phyloP scores from a whole-genome alignment of 2,888 invertebrate genomes.

The Apomyelois bistriatella region DNA sequence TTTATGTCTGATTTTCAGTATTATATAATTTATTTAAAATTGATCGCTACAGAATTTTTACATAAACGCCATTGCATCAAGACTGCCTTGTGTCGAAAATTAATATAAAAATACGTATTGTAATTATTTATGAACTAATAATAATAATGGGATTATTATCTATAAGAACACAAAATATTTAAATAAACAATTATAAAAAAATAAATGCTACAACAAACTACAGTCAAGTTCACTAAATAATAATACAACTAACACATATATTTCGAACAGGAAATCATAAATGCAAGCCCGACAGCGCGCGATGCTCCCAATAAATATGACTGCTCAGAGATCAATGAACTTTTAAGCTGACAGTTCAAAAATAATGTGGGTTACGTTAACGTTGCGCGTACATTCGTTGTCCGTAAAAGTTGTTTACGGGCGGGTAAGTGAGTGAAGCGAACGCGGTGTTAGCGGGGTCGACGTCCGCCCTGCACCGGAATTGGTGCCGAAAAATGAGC shows the following conservation, averaged over 20 bases:
- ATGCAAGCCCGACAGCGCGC: slow-evolving; percentile 50
- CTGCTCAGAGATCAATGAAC: slow-evolving; percentile 70
- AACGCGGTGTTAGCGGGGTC: slow-evolving; percentile 48
- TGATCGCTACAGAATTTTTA: too few relatives aligned
- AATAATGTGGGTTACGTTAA: slow-evolving; percentile 79
- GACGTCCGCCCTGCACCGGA: slow-evolving; percentile 61
- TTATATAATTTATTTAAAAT: too few relatives aligned
- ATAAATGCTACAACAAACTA: neutral
- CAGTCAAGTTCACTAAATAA: slow-evolving; percentile 45
- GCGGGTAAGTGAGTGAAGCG: slow-evolving; percentile 22
- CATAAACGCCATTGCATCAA: too few relatives aligned
- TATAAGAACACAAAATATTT: too few relatives aligned
- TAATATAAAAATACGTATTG: too few relatives aligned
- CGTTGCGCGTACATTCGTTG: slow-evolving; percentile 75
- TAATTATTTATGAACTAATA: too few relatives aligned
- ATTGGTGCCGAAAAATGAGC: slow-evolving; percentile 75
- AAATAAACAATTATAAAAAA: neutral
- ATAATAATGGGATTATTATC: too few relatives aligned
- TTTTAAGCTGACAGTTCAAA: slow-evolving; percentile 76
- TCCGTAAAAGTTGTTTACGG: slow-evolving; percentile 77
- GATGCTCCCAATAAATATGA: slow-evolving; percentile 73
- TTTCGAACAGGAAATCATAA: slow-evolving; percentile 63
- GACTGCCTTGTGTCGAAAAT: too few relatives aligned
- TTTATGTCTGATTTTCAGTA: too few relatives aligned
- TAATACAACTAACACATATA: slow-evolving; percentile 26